Base-by-base conservation (phyloP, 1,140 invertebrate genomes). In the Episyrphus balteatus region DNA sequence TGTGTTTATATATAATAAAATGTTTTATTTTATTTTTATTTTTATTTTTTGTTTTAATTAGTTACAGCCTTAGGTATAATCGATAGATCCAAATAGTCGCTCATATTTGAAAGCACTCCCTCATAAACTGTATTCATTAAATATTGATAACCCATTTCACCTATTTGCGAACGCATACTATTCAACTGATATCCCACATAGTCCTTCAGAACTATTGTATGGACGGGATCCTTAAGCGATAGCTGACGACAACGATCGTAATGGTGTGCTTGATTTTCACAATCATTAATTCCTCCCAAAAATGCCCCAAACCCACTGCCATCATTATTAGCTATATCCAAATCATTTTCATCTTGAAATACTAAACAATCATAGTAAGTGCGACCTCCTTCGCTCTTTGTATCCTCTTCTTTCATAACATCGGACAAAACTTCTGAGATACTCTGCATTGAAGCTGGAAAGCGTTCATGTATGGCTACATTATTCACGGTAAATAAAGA, bases 371-470 rank as follows among this genome's bases (percentile, higher is more conserved):
- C 62, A 34, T 56, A 59, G 42, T 57, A 66, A 34, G 3, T 15
- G 50, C 50, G 30, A 56, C 58, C 12, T 18, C 12, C 21, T 13
- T 38, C 80, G 66, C 56, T 75, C 75, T 54, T 63, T 64, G 13
- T 80, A 51, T 73, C 76, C 13, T 87, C 82, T 42, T 73, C 75
- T 58, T 78, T 81, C 59, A 79, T 83, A 41, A 95, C 80, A 64
- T 96, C 92, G 70, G 92, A 88, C 36, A 96, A 69, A 8, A 86
- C 81, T 71, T 92, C 86, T 26, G 85, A 78, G 54, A 93, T 79
- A 56, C 82, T 79, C 38, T 83, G 72, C 53, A 93, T 75, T 41
- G 92, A 86, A 15, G 74, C 74, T 43, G 79, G 77, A 67, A 92
- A 86, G 47, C 82, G 75, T 57, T 85, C 78, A 33, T 85, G 68